Evolutionary conservation across 2,888 invertebrate genomes (phyloP).

Genomic region (Venustoraphidia nigricollis): DNA sequence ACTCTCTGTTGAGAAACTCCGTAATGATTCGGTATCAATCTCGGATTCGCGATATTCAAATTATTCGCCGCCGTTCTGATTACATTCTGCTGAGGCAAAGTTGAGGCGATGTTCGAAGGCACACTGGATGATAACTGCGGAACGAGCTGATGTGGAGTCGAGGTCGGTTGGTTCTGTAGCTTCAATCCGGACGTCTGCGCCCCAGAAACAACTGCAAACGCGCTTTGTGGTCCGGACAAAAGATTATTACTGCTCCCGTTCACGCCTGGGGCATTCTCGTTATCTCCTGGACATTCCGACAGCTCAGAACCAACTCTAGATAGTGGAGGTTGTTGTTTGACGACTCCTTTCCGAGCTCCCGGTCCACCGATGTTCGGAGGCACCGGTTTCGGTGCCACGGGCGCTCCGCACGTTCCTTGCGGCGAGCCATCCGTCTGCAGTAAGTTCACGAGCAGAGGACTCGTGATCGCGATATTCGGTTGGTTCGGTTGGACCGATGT

Average conservation of each 20-base stretch:
- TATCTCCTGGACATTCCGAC: conserved; percentile 8
- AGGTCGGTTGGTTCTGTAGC: no score
- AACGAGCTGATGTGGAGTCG: no score
- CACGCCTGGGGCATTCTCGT: conserved; percentile 1
- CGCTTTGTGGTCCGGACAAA: no score
- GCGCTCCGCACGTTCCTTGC: conserved; percentile 25
- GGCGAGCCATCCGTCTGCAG: conserved; percentile 66
- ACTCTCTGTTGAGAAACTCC: no score
- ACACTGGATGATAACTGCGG: no score
- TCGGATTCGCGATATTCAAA: no score
- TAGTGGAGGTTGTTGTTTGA: conserved; percentile 11
- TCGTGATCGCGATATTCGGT: conserved; percentile 59
- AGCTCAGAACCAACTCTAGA: conserved; percentile 14
- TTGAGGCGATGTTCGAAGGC: no score
- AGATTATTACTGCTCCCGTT: conserved; percentile 1
- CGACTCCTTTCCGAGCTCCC: conserved; percentile 17
- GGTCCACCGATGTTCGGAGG: conserved; percentile 6
- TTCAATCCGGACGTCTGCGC: no score
- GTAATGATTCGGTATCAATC: no score
- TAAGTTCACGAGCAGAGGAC: conserved; percentile 80
- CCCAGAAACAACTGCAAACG: no score
- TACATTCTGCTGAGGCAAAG: no score
- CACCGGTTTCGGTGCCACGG: conserved; percentile 9
- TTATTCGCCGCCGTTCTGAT: no score
- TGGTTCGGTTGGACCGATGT: conserved; percentile 18